Evolutionary conservation across 1,140 invertebrate genomes (phyloP).

Genomic region (Neocloeon triangulifer): DNA sequence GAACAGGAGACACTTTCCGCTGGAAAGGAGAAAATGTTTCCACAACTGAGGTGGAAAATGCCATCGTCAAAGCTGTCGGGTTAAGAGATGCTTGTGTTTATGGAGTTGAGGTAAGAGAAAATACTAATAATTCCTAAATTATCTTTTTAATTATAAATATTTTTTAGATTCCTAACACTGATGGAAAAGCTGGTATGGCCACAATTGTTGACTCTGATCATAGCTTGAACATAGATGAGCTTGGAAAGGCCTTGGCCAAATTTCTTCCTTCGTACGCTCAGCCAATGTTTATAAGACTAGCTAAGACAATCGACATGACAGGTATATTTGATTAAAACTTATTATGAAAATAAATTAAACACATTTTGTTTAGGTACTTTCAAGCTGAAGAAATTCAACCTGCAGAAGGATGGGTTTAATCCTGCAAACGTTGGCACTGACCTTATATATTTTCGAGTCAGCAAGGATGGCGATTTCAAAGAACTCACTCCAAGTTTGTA

Average conservation of each 20-base stretch:
- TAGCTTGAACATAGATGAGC: slow-evolving; percentile 16
- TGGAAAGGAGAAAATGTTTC: slow-evolving; percentile 40
- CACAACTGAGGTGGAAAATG: slow-evolving; percentile 33
- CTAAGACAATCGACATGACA: slow-evolving; percentile 27
- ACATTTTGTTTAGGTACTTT: slow-evolving; percentile 25
- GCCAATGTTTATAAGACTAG: slow-evolving; percentile 30
- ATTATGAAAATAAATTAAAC: not conserved
- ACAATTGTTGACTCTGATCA: slow-evolving; percentile 24
- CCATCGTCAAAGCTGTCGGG: slow-evolving; percentile 24
- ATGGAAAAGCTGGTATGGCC: slow-evolving; percentile 39
- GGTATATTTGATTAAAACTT: slow-evolving; percentile 15
- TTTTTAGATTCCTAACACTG: slow-evolving; percentile 24
- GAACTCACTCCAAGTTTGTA: slow-evolving; percentile 25
- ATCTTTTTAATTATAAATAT: slow-evolving; percentile 33
- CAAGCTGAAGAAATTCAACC: slow-evolving; percentile 30
- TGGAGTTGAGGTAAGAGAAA: slow-evolving; percentile 31
- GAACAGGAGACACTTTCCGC: slow-evolving; percentile 47
- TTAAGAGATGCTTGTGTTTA: slow-evolving; percentile 32
- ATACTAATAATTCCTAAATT: not conserved
- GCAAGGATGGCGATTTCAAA: slow-evolving; percentile 39
- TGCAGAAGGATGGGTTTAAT: slow-evolving; percentile 28
- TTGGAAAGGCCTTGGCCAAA: slow-evolving; percentile 15
- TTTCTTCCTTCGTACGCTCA: slow-evolving; percentile 28
- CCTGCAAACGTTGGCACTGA: slow-evolving; percentile 47
- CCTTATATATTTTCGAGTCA: slow-evolving; percentile 56